Conservation (phyloP, 2,797 vertebrate genomes). For the Pelobates cultripes region DNA sequence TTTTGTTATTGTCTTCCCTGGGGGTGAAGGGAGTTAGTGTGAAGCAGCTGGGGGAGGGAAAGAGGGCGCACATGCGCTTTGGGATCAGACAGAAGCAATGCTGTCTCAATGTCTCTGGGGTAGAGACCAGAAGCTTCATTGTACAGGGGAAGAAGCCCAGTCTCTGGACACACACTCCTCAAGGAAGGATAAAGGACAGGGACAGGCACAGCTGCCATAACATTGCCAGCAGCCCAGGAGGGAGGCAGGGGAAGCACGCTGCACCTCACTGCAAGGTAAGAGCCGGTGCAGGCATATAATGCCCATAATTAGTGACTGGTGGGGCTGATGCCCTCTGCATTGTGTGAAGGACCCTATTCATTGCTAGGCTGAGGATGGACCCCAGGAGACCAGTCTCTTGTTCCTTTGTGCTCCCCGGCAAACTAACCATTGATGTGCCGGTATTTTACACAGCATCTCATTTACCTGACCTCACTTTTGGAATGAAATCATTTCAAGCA, state of each 20-base stretch:
- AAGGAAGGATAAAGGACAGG: background rate
- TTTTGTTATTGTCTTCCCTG: constrained; percentile 36
- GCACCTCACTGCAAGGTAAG: constrained; percentile 32
- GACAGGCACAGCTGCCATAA: background rate
- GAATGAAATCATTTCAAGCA: background rate
- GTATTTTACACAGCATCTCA: too few relatives aligned
- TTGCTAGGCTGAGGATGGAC: background rate
- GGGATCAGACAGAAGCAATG: background rate
- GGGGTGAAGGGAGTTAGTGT: constrained; percentile 30
- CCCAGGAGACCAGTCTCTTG: background rate
- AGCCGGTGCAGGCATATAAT: background rate
- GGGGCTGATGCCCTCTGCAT: background rate
- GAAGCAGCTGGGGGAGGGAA: constrained; percentile 9
- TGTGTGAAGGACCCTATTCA: background rate
- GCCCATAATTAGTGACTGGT: background rate
- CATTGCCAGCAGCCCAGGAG: background rate
- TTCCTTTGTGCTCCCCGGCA: background rate
- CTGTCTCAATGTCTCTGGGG: constrained; percentile 15
- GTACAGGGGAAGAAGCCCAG: background rate
- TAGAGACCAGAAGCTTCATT: constrained; percentile 14
- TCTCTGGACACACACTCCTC: background rate
- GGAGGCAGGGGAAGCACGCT: background rate
- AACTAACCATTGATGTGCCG: background rate
- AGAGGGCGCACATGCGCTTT: constrained; percentile 38
- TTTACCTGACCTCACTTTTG: too few relatives aligned